Base-by-base conservation (phyloP, 2,888 invertebrate species). In the Aquatica leii region DNA sequence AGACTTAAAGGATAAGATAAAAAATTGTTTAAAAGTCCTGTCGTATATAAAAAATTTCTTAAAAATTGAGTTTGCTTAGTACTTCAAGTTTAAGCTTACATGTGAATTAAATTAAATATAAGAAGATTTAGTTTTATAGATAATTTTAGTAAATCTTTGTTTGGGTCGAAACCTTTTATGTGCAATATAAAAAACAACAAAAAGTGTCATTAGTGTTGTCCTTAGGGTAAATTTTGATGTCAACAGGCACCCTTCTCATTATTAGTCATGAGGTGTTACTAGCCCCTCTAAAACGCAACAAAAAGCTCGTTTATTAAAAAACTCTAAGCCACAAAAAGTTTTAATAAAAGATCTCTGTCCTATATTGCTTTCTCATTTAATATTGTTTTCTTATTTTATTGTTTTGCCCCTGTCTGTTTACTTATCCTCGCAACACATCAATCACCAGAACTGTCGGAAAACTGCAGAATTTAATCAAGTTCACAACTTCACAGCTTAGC, bases 381-480 rank as follows among this genome's bases (percentile, higher is more conserved):
- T 77, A 75, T 73, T 71, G 72, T 71, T 74, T 74, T 74, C 75
- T 71, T 69, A 62, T 69, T 74, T 72, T 71, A 72, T 71, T 75
- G 69, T 69, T 73, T 70, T 71, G 69, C 70, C 65, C 69, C 65
- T 68, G 70, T 71, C 71, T 73, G 75, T 77, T 77, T 78, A 75
- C 77, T 77, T 77, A 77, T 77, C 74, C 69, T 72, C 69, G 68
- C 52, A 64, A 58, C 65, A 74, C 78, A 78, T 79, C 79, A 79
- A 79, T 78, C 78, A 79, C 77, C 73, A 68, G 69, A 72, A 70
- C 73, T 73, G 76, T 77, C 77, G 74, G 75, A 73, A 76, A 72
- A 75, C 70, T 76, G 73, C 73, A 73, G 72, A 76, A 76, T 79
- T 79, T 78, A 79, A 78, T 78, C 77, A 77, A 79, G 77, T 74